Evolutionary conservation across 2,797 vertebrate genomes (phyloP), one percentile per base, ranked within the genome.

Genomic region (Euthynnus affinis): DNA sequence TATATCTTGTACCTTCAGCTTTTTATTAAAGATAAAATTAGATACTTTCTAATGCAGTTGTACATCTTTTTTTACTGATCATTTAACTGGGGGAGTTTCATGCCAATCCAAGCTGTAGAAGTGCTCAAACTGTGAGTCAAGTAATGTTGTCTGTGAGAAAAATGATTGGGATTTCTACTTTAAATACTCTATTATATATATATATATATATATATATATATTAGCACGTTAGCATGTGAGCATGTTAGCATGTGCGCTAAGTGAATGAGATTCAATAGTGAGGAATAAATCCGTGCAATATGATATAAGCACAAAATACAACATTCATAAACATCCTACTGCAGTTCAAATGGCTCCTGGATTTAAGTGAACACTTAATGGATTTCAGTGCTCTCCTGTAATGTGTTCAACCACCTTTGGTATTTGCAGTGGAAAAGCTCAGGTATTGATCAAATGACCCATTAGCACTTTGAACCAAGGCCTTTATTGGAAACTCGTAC

Each of bases 361-460:
- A 81, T 77, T 86, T 32, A 74, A 58, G 55, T n/a, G 40, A 81
- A 79, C 52, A 59, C 62, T 60, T 88, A 91, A 88, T 91, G 89
- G 88, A 82, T 86, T 89, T 40, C 72, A 79, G 81, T 76, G 51
- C 70, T 34, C 25, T 65, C 49, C 48, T 83, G 72, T 76, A 66
- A 88, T 79, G 77, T 71, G 77, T 80, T 67, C 66, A 72, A 83
- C 57, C 58, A 74, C 27, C 58, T 70, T 71, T 75, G 65, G 61
- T 66, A 76, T 88, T 87, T 87, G 81, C 71, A 72, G 76, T 69
- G 80, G 55, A 83, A 90, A 81, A 66, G 87, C 65, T 74, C 8
- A 10, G 27, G 34, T 93, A 95, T 94, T 91, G 94, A 96, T 93
- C 93, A 88, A 66, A 91, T 9, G 44, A 76, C 18, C 90, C 93